These are phyloP conservation scores for Andrena flavipes DNA, from an alignment of 2,888 invertebrate species.

Conservation along the genomic window DNA sequence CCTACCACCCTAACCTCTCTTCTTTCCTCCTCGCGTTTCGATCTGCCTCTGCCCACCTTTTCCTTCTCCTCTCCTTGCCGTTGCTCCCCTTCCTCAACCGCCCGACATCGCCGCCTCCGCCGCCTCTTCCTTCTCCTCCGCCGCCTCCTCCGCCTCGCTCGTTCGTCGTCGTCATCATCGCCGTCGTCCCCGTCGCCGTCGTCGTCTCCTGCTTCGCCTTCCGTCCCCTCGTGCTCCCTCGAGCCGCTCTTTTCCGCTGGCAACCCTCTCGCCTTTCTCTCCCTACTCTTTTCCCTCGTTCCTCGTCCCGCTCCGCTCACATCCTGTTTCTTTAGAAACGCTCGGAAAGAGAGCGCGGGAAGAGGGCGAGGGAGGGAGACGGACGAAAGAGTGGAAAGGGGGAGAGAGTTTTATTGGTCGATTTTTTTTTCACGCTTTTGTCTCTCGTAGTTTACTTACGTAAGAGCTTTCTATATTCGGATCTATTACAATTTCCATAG, in stretches of 20 bases:
- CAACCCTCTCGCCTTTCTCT: constrained; percentile 69
- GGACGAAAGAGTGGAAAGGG: constrained; percentile 11
- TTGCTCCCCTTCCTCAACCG: constrained; percentile 43
- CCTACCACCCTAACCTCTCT: constrained; percentile 68
- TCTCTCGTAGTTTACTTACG: constrained; percentile 50
- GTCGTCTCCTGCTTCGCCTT: constrained; percentile 60
- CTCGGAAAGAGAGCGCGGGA: constrained; percentile 8
- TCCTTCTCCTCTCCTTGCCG: constrained; percentile 63
- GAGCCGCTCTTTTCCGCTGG: constrained; percentile 66
- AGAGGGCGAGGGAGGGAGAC: constrained; percentile 17
- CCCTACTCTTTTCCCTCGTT: constrained; percentile 61
- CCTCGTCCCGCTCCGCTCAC: constrained; percentile 67
- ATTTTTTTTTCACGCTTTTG: constrained; percentile 58
- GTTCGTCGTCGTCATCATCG: constrained; percentile 45
- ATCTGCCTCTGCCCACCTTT: constrained; percentile 66
- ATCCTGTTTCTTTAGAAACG: constrained; percentile 72
- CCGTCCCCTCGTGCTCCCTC: constrained; percentile 68
- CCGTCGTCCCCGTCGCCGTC: constrained; percentile 12
- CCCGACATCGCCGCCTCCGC: constrained; percentile 59
- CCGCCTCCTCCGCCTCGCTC: constrained; percentile 62
- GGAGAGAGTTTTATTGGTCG: constrained; percentile 45
- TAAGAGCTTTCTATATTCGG: constrained; percentile 59
- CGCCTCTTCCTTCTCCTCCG: constrained; percentile 30
- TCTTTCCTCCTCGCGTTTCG: constrained; percentile 67
- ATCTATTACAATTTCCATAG: constrained; percentile 66